Conservation (phyloP, 2,888 invertebrate genomes). For the Tubulanus polymorphus region DNA sequence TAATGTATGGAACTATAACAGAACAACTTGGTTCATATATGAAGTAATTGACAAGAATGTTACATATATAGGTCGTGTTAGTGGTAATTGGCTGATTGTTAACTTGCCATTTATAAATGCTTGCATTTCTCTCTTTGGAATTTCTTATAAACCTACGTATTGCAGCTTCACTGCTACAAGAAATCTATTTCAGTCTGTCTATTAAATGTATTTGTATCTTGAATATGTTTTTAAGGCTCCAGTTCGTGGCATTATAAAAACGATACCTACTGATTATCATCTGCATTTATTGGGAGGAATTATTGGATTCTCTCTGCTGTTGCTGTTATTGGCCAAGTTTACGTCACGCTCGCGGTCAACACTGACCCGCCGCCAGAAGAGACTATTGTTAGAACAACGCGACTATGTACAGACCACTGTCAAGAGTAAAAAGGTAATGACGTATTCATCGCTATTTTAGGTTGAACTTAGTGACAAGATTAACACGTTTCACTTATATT, state of each 20-base stretch:
- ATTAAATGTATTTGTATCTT: not conserved
- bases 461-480: not conserved
- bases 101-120: no score
- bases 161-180: not conserved
- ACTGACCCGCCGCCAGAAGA: slow-evolving; percentile 52
- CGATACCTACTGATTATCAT: slow-evolving; percentile 48
- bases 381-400: slow-evolving; percentile 49
- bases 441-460: not conserved
- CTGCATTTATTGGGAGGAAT: slow-evolving; percentile 43
- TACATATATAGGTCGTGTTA: no score
- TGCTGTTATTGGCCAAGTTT: slow-evolving; percentile 53
- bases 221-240: slow-evolving; percentile 40
- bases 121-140: no score
- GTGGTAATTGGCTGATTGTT: no score
- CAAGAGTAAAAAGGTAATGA: slow-evolving; percentile 53
- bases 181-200: not conserved
- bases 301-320: slow-evolving; percentile 42
- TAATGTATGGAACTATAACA: no score
- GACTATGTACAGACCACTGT: slow-evolving; percentile 54
- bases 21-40: no score
- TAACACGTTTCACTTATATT: not conserved
- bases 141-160: not conserved
- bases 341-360: slow-evolving; percentile 51
- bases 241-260: slow-evolving; percentile 43
- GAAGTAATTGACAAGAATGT: no score